Conservation (phyloP, 2,797 vertebrate species). For the Limosa lapponica region DNA sequence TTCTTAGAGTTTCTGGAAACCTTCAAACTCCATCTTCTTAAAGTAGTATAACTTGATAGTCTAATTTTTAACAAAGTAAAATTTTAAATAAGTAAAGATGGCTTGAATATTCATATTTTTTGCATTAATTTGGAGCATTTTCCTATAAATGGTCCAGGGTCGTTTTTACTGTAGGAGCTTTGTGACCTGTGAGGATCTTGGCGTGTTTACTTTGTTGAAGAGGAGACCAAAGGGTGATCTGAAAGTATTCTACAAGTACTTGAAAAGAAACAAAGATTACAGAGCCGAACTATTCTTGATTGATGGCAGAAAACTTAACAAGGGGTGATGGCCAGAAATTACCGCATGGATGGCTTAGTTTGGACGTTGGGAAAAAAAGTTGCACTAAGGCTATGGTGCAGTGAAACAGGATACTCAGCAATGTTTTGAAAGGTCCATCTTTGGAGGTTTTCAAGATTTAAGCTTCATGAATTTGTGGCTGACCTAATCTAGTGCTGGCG, state of each 20-base stretch:
- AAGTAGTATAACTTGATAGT: background rate
- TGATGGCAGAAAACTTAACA: background rate
- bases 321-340: background rate
- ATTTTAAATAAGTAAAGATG: background rate
- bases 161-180: background rate
- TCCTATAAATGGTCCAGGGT: background rate
- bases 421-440: background rate
- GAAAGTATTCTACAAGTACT: background rate
- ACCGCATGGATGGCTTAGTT: fast-evolving
- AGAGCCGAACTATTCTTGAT: background rate
- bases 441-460: background rate
- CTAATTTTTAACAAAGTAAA: background rate
- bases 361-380: background rate
- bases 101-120: background rate
- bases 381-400: background rate
- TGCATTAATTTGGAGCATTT: background rate
- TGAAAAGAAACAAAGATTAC: background rate
- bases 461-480: background rate
- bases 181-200: background rate
- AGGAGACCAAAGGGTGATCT: background rate
- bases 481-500: background rate
- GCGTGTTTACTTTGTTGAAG: background rate
- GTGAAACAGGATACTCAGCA: background rate
- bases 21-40: background rate
- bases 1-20: background rate